Evolutionary conservation across 2,113 vertebrate species (phyloP), one percentile per base, ranked within the genome.

Genomic region (Lethenteron reissneri): DNA sequence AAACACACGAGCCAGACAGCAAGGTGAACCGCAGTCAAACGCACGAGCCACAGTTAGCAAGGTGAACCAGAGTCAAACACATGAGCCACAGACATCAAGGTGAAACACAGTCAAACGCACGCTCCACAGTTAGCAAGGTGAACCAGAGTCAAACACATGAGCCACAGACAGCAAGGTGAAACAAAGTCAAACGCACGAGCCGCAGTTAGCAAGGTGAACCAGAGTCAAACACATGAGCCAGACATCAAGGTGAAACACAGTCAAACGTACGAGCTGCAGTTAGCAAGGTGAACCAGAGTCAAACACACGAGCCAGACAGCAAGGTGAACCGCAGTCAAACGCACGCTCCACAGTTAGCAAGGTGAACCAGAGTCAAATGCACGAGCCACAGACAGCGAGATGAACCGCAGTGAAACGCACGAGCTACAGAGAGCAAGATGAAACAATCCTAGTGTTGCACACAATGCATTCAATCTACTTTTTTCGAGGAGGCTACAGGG

Each of bases 1-100:
- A 12, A 73, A 70, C 75, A 70, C n/a, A 71, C 71, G 70, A 57
- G 73, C 69, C 57, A 57, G 73, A 71, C 25, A n/a, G 2, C 14
- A 21, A 56, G 19, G 19, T 15, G 14, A 64, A 19, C 1, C 19
- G 5, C 14, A 15, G 62, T 64, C 19, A 15, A 64, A 64, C 14
- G 4, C 3, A 15, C 19, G 62, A 5, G 4, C 19, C 14, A 4
- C 14, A 64, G 62, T 5, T 15, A 64, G 14, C 62, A 19, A 15
- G 62, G 62, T 64, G 14, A 15, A 15, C 14, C 62, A 21, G 21
- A 15, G 14, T 64, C 62, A 64, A 19, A 41, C 25, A 6, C 25
- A 41, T 3, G 25, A 41, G 25, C 25, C 4, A 41, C 4, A 41
- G 25, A 41, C 25, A 41, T 4, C 25, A 41, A 41, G 25, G 25